These are phyloP conservation scores for Aspiorhynchus laticeps DNA, from an alignment of 2,113 vertebrate genomes.

Conservation along the genomic window DNA sequence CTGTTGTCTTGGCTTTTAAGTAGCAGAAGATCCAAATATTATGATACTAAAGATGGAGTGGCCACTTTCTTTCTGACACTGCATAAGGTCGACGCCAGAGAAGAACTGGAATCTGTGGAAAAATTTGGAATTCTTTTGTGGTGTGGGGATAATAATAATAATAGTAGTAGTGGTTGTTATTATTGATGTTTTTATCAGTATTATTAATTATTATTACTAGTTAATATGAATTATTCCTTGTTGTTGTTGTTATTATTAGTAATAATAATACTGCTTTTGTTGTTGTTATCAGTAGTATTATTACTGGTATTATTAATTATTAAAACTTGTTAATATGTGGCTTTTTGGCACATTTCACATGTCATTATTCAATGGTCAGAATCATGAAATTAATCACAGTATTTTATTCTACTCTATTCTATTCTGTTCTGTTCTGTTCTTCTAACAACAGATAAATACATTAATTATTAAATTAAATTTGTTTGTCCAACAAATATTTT, in stretches of 20 bases:
- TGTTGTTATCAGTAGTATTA: too few species aligned
- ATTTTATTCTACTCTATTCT: not conserved
- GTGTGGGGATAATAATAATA: not conserved
- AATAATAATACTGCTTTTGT: too few species aligned
- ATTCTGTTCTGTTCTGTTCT: not conserved
- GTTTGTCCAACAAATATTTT: not conserved
- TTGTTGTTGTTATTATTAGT: too few species aligned
- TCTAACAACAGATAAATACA: too few species aligned
- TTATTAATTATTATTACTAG: too few species aligned
- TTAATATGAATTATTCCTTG: too few species aligned
- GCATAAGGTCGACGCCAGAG: too few species aligned
- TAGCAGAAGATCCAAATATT: constrained; percentile 1
- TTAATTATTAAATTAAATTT: too few species aligned
- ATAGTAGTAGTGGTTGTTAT: not conserved
- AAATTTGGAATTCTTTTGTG: not conserved
- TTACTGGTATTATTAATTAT: too few species aligned
- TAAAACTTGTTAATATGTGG: too few species aligned
- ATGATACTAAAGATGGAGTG: constrained; percentile 1
- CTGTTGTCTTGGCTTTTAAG: not conserved
- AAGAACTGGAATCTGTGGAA: not conserved
- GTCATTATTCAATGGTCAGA: not conserved
- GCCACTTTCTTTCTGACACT: not conserved
- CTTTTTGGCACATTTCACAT: not conserved
- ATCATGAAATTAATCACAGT: not conserved
- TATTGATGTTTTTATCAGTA: too few species aligned